A percentile compares a stretch with the other conserved stretches of the same genome.
These are phyloP conservation scores for Marmota monax DNA, from an alignment of 2,113 vertebrate species.

Conservation along the genomic window DNA sequence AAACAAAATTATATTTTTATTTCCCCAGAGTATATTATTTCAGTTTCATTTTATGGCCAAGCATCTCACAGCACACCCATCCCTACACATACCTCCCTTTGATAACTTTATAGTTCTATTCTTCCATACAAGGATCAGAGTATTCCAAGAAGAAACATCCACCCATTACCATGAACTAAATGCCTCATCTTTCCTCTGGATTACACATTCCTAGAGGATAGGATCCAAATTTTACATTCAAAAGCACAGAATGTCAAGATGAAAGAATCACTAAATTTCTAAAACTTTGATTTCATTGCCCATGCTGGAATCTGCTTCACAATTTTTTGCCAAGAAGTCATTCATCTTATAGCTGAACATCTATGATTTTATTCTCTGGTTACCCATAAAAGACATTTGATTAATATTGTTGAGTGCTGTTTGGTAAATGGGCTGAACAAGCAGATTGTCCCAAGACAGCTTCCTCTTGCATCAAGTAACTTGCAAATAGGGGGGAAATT, in stretches of 20 bases:
- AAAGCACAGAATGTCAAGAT: constrained; percentile 47
- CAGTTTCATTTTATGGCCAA: constrained; percentile 62
- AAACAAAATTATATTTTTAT: constrained; percentile 6
- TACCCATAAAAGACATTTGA: constrained; percentile 48
- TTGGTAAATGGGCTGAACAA: constrained; percentile 55
- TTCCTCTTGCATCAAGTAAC: constrained; percentile 22
- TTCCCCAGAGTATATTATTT: constrained; percentile 29
- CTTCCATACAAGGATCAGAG: background rate
- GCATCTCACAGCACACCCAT: background rate
- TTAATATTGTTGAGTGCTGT: constrained; percentile 24
- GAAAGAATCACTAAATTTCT: constrained; percentile 26
- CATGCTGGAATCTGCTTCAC: background rate
- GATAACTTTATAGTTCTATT: constrained; percentile 34
- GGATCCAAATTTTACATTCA: constrained; percentile 15
- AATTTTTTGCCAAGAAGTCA: constrained; percentile 49
- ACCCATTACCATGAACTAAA: background rate
- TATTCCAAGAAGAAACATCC: background rate
- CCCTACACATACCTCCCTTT: background rate
- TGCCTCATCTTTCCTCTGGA: constrained; percentile 44
- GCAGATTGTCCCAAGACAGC: background rate
- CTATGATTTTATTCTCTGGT: constrained; percentile 43
- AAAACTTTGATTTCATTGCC: constrained; percentile 33
- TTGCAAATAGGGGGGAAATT: background rate
- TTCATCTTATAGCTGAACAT: constrained; percentile 32
- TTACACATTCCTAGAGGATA: background rate